phyloP scores from a whole-genome alignment of 2,888 invertebrate species.

The Drosophila barbarae region DNA sequence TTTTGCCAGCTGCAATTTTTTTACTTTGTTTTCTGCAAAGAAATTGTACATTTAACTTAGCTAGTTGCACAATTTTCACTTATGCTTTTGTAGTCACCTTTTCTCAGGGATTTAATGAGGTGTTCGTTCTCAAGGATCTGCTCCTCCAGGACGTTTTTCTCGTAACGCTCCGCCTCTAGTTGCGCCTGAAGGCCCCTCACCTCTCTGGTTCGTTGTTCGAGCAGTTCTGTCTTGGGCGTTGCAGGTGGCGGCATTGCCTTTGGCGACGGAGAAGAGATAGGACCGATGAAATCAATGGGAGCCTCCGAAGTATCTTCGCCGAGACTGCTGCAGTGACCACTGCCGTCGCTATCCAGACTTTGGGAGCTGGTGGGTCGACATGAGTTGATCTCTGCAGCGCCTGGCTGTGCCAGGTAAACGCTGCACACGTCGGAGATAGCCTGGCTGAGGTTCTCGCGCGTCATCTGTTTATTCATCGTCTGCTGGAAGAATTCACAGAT shows the following conservation, averaged over 20 bases:
- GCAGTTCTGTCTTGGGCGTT: conserved; percentile 62
- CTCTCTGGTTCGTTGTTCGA: conserved; percentile 76
- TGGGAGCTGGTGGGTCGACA: conserved; percentile 3
- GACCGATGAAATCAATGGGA: background rate
- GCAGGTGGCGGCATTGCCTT: conserved; percentile 24
- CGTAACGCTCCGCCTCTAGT: conserved; percentile 77
- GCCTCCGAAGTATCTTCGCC: background rate
- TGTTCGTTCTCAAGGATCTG: conserved; percentile 74
- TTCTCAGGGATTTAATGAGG: conserved; percentile 38
- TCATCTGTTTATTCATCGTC: conserved; percentile 57
- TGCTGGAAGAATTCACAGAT: conserved; percentile 73
- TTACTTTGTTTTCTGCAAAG: conserved; percentile 37
- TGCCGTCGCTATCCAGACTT: conserved; percentile 52
- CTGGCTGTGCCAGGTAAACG: background rate
- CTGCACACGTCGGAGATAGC: conserved; percentile 58
- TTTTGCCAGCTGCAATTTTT: conserved; percentile 36
- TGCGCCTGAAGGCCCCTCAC: conserved; percentile 72
- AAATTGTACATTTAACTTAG: background rate
- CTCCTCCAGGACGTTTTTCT: conserved; percentile 73
- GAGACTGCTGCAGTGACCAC: conserved; percentile 26
- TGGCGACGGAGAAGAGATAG: background rate
- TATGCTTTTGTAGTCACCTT: conserved; percentile 28
- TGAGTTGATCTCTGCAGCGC: background rate
- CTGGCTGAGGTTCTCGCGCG: conserved; percentile 62
- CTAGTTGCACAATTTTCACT: background rate